A percentile compares a stretch with the other conserved stretches of the same genome.
Evolutionary conservation across 2,113 vertebrate species (phyloP).

Genomic region (Zootoca vivipara): DNA sequence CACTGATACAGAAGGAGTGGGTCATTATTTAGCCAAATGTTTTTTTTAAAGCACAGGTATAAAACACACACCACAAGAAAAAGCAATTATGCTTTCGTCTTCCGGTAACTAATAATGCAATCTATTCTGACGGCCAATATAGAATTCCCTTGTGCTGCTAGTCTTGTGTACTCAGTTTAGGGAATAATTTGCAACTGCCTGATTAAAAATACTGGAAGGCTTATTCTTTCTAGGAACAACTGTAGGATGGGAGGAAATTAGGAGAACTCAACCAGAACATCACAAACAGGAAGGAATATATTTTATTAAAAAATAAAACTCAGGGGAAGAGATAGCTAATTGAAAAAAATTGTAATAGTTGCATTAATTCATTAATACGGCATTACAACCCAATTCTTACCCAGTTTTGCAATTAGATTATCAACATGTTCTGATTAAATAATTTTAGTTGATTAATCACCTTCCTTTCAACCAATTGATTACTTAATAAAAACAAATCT

Average conservation of each 20-base stretch:
- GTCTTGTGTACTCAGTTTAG: background rate
- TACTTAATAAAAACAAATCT: conserved; percentile 8
- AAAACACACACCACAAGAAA: background rate
- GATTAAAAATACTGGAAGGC: background rate
- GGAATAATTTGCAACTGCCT: conserved; percentile 3
- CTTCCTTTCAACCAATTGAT: conserved; percentile 13
- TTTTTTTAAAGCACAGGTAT: background rate
- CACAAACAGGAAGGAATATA: background rate
- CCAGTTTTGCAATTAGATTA: background rate
- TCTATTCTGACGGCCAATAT: background rate
- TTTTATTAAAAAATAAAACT: background rate
- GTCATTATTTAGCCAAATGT: background rate
- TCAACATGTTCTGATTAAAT: background rate
- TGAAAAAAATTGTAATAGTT: background rate
- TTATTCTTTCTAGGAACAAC: background rate
- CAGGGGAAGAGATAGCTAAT: background rate
- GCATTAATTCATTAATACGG: conserved; percentile 14
- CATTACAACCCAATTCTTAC: background rate
- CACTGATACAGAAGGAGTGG: background rate
- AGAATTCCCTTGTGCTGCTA: background rate
- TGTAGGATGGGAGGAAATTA: background rate
- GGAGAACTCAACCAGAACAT: background rate
- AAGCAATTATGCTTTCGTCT: background rate
- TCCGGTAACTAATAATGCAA: background rate
- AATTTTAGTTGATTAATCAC: background rate